Percentiles rank a stretch among this genome's conserved stretches.
Conservation (phyloP, 2,797 vertebrate genomes). For the Buphagus erythrorhynchus region DNA sequence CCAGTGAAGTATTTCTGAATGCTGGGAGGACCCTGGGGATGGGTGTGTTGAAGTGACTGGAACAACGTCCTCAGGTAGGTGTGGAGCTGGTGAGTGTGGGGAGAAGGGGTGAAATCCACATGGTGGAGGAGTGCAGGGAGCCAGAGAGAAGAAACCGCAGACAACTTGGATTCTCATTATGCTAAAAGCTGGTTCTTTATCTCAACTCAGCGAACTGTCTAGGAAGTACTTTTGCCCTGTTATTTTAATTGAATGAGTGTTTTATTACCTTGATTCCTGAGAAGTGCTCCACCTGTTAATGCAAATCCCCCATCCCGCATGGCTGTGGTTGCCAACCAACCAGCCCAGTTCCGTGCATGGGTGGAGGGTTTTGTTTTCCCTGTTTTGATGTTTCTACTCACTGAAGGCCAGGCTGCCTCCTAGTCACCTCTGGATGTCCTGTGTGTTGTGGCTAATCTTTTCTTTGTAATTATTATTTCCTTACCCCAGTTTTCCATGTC, state of each 20-base stretch:
- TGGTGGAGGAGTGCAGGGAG: not conserved
- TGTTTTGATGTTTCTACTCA: not conserved
- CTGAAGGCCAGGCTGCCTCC: not conserved
- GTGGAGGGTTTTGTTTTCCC: not conserved
- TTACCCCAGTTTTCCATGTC: not conserved
- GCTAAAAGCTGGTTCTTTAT: not conserved
- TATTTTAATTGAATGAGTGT: not conserved
- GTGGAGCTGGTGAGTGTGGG: not conserved
- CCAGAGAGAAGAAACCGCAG: not conserved
- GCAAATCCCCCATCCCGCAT: rapidly evolving
- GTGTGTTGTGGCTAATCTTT: not conserved
- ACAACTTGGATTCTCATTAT: not conserved
- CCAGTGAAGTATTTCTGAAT: not conserved
- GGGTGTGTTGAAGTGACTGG: not conserved
- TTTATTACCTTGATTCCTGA: not conserved
- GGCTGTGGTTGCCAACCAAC: not conserved
- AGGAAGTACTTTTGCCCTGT: not conserved
- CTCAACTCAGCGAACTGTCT: not conserved
- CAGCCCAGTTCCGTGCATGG: rapidly evolving
- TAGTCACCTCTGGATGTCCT: not conserved
- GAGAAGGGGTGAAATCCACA: rapidly evolving
- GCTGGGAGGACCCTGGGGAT: not conserved
- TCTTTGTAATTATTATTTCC: not conserved
- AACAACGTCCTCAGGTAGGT: rapidly evolving
- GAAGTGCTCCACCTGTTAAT: not conserved